Evolutionary conservation across 2,113 vertebrate genomes (phyloP).

Genomic region (Actenoides hombroni): DNA sequence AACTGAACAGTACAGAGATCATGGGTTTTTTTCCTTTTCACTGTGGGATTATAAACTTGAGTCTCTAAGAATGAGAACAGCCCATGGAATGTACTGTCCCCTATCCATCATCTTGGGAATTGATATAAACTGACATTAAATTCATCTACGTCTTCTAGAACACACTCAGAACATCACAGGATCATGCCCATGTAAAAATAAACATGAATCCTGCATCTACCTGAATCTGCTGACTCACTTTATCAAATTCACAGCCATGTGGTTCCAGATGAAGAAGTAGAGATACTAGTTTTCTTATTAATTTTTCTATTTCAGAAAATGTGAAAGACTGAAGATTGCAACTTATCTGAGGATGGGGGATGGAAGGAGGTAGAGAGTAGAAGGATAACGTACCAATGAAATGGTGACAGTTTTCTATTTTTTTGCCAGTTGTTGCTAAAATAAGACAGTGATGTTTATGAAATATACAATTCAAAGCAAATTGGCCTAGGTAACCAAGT

Average conservation of each 20-base stretch:
- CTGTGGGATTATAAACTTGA: neutral
- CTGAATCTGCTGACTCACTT: neutral
- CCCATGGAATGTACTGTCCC: neutral
- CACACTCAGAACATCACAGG: neutral
- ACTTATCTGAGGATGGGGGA: neutral
- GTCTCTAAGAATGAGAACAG: neutral
- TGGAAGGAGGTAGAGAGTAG: neutral
- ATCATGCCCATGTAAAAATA: neutral
- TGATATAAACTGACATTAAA: neutral
- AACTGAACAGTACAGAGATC: neutral
- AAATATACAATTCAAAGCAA: constrained; percentile 75
- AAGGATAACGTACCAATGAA: constrained; percentile 40
- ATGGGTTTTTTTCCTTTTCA: neutral
- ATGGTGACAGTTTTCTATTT: constrained; percentile 59
- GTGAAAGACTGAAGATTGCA: constrained; percentile 7
- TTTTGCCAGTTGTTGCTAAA: constrained; percentile 75
- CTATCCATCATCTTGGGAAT: neutral
- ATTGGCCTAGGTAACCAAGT: constrained; percentile 71
- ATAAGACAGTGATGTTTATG: constrained; percentile 68
- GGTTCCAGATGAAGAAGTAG: neutral
- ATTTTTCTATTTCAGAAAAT: constrained; percentile 50
- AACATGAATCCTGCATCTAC: neutral
- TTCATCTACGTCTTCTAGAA: neutral
- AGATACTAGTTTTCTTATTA: constrained; percentile 21
- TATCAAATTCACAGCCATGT: neutral